Evolutionary conservation across 2,113 vertebrate species (phyloP), one percentile per base, ranked within the genome.

Genomic region (Esox niger): DNA sequence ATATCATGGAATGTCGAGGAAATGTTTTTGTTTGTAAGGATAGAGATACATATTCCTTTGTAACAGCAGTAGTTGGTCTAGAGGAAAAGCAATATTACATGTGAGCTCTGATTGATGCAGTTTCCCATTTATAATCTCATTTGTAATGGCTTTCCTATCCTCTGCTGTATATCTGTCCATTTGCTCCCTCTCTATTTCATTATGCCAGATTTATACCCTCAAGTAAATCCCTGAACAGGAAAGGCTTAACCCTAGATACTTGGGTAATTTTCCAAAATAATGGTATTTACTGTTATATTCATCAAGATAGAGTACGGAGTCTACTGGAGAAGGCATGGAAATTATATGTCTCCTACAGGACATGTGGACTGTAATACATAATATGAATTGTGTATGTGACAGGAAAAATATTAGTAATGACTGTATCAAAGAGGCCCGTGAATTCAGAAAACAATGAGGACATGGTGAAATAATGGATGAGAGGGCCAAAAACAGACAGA

Each of bases 131-230:
- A 71, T 92, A 91, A 92, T 90, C 87, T 80, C 82, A 88, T 91
- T 91, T 92, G 82, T 89, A 92, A 92, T 84, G 88, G 73, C 77
- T 92, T 91, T 85, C 82, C 76, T 63, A 88, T 61, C 86, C 83
- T 91, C 87, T 82, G 26, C 73, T 78, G 80, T 56, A n/a, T 60
- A 57, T 17, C 30, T 69, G 2, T 7, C 32, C 84, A 46, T 85
- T 87, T 31, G 76, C 38, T 2, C 47, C n/a, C 9, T 2, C 32
- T 54, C 74, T 73, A 64, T 64, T 84, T 71, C 6, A 76, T 25
- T 74, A 55, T 5, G 25, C 27, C 17, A 35, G 59, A 72, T 62
- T 76, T 78, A 74, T 79, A 76, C 70, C 25, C 72, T 76, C 15
- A 47, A 75, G 54, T 74, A 76, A 66, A 70, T 71, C 76, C 47